Conservation (phyloP, 2,797 vertebrate genomes). For the Lacerta viridis region DNA sequence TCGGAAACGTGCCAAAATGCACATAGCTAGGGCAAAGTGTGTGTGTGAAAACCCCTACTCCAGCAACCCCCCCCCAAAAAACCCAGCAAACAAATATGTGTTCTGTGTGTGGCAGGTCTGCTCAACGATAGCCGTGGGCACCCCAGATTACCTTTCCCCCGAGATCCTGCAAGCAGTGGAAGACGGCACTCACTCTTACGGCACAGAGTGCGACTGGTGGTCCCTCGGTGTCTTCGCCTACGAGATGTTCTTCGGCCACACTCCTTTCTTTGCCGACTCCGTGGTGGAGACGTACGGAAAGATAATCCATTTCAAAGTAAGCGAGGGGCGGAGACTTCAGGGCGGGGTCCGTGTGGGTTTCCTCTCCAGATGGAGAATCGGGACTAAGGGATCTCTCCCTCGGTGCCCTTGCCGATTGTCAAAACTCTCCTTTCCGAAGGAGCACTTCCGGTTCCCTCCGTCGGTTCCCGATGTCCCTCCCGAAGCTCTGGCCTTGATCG, state of each 20-base stretch:
- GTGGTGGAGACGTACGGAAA: constrained; percentile 89
- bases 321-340: not conserved
- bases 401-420: too few species aligned
- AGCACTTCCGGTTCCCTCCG: constrained; percentile 85
- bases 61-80: too few species aligned
- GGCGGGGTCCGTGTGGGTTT: too few species aligned
- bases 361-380: not conserved
- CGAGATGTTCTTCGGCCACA: constrained; percentile 89
- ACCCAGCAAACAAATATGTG: too few species aligned
- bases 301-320: constrained; percentile 89
- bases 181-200: constrained; percentile 80
- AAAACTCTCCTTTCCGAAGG: constrained; percentile 70
- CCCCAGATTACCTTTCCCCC: constrained; percentile 90
- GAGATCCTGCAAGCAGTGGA: constrained; percentile 90
- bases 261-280: constrained; percentile 89
- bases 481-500: constrained; percentile 82
- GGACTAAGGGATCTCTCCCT: too few species aligned
- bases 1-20: too few species aligned
- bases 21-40: too few species aligned
- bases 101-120: constrained; percentile 77
- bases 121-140: constrained; percentile 87
- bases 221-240: constrained; percentile 90
- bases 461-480: constrained; percentile 77
- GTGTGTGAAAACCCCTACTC: too few species aligned
- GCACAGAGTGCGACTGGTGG: constrained; percentile 92